Evolutionary conservation across 2,797 vertebrate genomes (phyloP).

Genomic region (Danio jaintianensis): DNA sequence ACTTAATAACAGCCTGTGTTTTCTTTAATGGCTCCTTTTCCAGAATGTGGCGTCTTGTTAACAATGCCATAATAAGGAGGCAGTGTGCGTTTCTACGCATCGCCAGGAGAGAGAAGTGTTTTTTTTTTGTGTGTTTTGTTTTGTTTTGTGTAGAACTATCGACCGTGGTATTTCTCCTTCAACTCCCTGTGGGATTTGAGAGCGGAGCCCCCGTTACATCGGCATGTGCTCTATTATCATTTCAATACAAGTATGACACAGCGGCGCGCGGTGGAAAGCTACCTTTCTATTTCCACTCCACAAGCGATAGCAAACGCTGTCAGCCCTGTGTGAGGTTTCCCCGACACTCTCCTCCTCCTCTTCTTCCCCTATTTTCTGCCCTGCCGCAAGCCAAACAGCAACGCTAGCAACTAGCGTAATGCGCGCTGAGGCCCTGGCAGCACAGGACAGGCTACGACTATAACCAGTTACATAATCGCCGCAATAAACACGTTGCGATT

Average conservation of each 20-base stretch:
- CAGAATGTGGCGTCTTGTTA: constrained; percentile 14
- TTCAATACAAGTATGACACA: constrained; percentile 51
- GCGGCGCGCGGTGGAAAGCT: constrained; percentile 29
- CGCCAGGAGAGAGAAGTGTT: constrained; percentile 29
- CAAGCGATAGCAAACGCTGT: constrained; percentile 22
- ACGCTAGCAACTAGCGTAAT: constrained; percentile 39
- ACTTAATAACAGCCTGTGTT: constrained; percentile 48
- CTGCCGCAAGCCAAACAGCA: constrained; percentile 21
- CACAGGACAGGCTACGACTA: constrained; percentile 54
- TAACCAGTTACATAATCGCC: constrained; percentile 66
- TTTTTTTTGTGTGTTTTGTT: constrained; percentile 33
- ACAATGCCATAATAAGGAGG: constrained; percentile 26
- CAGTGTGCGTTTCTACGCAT: constrained; percentile 35
- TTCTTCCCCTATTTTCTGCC: not conserved
- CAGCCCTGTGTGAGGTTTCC: constrained; percentile 46
- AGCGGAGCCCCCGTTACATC: constrained; percentile 47
- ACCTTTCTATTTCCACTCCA: constrained; percentile 46
- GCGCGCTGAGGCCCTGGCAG: constrained; percentile 53
- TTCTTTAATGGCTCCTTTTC: constrained; percentile 39
- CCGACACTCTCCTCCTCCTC: not conserved
- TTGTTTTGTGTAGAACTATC: constrained; percentile 23
- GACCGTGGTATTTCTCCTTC: constrained; percentile 48
- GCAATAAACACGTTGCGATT: constrained; percentile 61
- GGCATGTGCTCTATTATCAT: constrained; percentile 60
- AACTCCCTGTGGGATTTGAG: constrained; percentile 52